phyloP scores from a whole-genome alignment of 1,140 invertebrate species.

The Apocrypta bakeri region DNA sequence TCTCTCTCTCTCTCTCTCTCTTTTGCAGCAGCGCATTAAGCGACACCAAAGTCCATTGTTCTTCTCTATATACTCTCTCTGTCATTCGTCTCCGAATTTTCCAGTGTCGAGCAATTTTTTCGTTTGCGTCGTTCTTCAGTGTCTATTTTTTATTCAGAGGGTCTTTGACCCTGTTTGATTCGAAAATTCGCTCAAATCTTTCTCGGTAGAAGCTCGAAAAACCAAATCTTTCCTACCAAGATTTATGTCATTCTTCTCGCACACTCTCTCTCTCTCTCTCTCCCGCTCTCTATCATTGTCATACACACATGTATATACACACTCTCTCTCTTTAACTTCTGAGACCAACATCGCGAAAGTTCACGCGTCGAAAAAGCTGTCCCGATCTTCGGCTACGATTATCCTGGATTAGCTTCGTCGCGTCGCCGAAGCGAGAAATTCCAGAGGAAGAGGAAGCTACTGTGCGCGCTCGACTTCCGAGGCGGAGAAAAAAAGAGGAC shows the following conservation, averaged over 20 bases:
- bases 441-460: not conserved
- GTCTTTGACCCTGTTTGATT: not conserved
- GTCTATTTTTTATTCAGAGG: not conserved
- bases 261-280: too few species aligned
- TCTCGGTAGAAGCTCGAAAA: not conserved
- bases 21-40: conserved; percentile 22
- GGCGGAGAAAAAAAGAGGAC: not conserved
- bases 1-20: conserved; percentile 38
- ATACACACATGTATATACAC: too few species aligned
- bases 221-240: not conserved
- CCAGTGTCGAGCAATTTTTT: not conserved
- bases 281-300: too few species aligned
- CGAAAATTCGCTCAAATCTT: not conserved
- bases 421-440: conserved; percentile 27
- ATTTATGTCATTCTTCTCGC: not conserved
- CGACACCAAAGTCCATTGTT: conserved; percentile 14
- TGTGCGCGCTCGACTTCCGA: not conserved
- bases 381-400: conserved; percentile 47
- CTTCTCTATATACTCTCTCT: conserved; percentile 23
- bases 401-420: conserved; percentile 57
- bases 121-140: not conserved
- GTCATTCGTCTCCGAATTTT: not conserved
- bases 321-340: too few species aligned
- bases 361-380: not conserved
- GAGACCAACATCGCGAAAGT: not conserved